phyloP scores from a whole-genome alignment of 1,140 invertebrate species.

The Leptinotarsa lineolata region DNA sequence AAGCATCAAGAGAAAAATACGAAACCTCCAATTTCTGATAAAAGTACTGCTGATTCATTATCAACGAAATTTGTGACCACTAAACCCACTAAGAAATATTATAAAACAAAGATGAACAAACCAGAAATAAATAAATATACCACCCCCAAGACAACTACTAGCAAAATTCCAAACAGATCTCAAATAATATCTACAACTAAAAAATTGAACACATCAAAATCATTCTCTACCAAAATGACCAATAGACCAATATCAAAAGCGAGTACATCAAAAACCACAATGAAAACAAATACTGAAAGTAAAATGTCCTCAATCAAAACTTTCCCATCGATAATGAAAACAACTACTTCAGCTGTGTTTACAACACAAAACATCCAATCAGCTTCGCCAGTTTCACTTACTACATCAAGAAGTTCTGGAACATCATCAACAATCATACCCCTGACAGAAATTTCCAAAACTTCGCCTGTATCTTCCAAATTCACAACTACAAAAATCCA shows the following conservation, averaged over 20 bases:
- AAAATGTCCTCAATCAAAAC: not conserved
- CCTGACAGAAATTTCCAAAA: too few relatives aligned
- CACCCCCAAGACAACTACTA: not conserved
- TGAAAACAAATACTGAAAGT: too few relatives aligned
- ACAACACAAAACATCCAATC: not conserved
- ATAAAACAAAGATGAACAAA: not conserved
- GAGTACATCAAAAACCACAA: not conserved
- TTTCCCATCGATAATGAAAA: not conserved
- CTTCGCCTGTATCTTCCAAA: too few relatives aligned
- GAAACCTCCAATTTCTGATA: not conserved
- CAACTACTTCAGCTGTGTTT: not conserved
- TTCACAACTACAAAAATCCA: too few relatives aligned
- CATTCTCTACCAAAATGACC: constrained; percentile 6
- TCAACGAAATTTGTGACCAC: not conserved
- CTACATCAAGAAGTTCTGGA: not conserved
- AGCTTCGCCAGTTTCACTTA: not conserved
- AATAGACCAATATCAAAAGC: not conserved
- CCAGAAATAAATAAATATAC: not conserved
- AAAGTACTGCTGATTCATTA: not conserved
- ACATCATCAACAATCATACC: too few relatives aligned
- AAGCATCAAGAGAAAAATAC: not conserved
- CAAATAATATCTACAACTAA: constrained; percentile 11
- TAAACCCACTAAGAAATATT: constrained; percentile 16
- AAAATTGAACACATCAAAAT: not conserved
- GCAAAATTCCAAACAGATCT: not conserved